Conservation (phyloP, 1,140 invertebrate genomes). For the Aphis gossypii region DNA sequence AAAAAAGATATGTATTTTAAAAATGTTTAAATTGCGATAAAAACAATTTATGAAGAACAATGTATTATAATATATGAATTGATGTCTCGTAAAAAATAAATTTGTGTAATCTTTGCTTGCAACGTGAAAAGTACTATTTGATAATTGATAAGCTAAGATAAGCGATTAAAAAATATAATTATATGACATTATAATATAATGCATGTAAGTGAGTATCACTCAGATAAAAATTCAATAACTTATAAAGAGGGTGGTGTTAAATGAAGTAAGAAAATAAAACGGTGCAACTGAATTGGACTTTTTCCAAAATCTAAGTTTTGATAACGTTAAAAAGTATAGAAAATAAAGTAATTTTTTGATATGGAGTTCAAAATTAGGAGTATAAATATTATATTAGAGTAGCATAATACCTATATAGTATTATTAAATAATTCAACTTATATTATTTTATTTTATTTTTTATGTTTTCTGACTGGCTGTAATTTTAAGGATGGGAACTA, state of each 20-base stretch:
- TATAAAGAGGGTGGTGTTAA: neutral
- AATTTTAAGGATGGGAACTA: neutral
- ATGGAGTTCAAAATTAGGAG: neutral
- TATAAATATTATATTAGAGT: neutral
- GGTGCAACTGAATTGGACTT: neutral
- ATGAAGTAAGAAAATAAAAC: neutral
- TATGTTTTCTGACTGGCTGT: neutral
- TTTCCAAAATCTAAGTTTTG: neutral
- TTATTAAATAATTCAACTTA: neutral
- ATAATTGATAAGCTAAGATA: neutral
- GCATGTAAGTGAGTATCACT: neutral
- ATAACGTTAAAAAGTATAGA: neutral
- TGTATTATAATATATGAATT: neutral
- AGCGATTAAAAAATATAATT: neutral
- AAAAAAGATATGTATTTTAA: neutral
- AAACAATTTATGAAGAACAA: neutral
- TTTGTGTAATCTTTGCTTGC: neutral
- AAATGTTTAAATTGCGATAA: neutral
- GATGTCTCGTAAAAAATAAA: neutral
- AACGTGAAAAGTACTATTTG: neutral
- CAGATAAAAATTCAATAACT: neutral
- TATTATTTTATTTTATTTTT: neutral
- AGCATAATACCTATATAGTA: neutral
- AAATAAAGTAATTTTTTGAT: neutral
- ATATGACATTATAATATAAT: neutral